Evolutionary conservation across 1,140 invertebrate species (phyloP).

Genomic region (Adelges cooleyi): DNA sequence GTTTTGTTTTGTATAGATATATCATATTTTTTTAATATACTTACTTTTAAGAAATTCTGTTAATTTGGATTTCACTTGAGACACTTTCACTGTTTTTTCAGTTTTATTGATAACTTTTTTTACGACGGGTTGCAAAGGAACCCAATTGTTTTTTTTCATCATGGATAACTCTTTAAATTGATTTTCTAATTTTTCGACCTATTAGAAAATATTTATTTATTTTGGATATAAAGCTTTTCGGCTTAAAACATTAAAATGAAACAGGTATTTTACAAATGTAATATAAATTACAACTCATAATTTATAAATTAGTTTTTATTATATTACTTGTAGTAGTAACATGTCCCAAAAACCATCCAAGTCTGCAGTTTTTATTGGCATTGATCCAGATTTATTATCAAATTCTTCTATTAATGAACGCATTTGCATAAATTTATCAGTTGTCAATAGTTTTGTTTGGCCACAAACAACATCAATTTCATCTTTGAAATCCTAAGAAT

Average conservation of each 20-base stretch:
- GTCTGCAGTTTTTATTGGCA: constrained; percentile 4
- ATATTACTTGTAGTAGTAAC: constrained; percentile 28
- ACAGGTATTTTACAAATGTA: no score
- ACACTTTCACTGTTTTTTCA: neutral
- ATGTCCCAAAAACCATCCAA: constrained; percentile 31
- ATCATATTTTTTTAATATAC: neutral
- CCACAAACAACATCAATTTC: constrained; percentile 28
- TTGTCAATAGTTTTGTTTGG: constrained; percentile 30
- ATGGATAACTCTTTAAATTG: neutral
- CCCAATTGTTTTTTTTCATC: constrained; percentile 13
- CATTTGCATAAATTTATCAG: constrained; percentile 31
- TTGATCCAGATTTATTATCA: constrained; percentile 20
- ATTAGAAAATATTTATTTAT: no score
- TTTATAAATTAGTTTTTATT: no score
- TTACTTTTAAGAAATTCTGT: constrained; percentile 14
- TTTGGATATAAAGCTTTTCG: no score
- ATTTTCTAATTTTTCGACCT: constrained; percentile 13
- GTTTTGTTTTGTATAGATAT: no score
- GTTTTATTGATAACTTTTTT: constrained; percentile 7
- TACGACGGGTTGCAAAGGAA: neutral
- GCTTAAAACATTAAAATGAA: no score
- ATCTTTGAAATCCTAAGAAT: constrained; percentile 5
- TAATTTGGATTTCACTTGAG: constrained; percentile 1
- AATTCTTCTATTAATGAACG: constrained; percentile 21
- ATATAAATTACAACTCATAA: no score